Base-by-base conservation (phyloP, 1,140 invertebrate species). In the Trachymyrmex cornetzi region DNA sequence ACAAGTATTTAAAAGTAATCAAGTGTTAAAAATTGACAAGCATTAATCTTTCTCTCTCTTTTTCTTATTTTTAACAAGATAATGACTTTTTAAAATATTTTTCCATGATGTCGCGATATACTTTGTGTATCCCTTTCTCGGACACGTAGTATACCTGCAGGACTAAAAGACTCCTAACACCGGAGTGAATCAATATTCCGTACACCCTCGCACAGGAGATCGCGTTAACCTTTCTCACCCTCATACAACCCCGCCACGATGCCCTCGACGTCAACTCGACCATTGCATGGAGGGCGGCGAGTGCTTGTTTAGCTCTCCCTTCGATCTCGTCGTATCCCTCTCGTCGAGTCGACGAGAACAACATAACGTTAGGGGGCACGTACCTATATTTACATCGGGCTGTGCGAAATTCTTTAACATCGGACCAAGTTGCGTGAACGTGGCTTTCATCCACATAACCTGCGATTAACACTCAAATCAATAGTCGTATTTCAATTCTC, bases 181-280 rank as follows among this genome's bases (percentile, higher is more conserved):
- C 64, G 57, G 53, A 59, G 44, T 64, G 48, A 88, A 90, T 90
- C 91, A 79, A 90, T 90, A 89, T 86, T 85, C 72, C 69, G 55
- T 71, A 63, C 77, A 72, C 81, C 64, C 64, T 82, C 48, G 64
- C 82, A 79, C 38, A 19, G 24, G 27, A 79, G 63, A 86, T 87
- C 67, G 72, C 53, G 71, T 89, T 89, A 89, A 89, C 84, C 75
- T 87, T 74, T 75, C 69, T 61, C 66, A 53, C 69, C 80, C 61
- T 66, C 64, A 34, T 69, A 53, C 79, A 66, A 63, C 38, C 55
- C 30, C 84, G 66, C 80, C 59, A 27, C 34, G 9, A 30, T 61
- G 50, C 85, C 81, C 74, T 74, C 53, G 61, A 48, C 84, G 63
- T 69, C 77, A 64, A 79, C 67, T 82, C 80, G 80, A 63, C 55